phyloP scores from a whole-genome alignment of 1,140 invertebrate genomes.

The Lerema accius region DNA sequence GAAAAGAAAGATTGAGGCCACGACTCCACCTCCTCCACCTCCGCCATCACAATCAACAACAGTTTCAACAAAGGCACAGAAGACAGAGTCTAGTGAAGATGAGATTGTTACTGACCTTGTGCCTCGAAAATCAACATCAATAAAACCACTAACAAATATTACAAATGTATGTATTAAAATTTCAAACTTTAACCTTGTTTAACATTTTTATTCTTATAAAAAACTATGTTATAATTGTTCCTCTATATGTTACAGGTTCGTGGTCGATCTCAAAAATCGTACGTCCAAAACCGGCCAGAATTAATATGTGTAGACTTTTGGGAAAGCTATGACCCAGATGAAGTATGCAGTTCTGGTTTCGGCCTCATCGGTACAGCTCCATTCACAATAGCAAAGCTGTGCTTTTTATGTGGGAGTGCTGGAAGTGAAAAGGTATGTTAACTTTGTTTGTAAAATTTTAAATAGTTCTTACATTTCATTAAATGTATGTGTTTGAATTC shows the following conservation, averaged over 20 bases:
- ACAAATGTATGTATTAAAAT: conserved; percentile 63
- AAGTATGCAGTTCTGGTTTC: conserved; percentile 92
- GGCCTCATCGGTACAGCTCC: conserved; percentile 90
- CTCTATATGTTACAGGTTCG: conserved; percentile 56
- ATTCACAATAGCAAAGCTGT: conserved; percentile 90
- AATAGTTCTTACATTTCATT: no score
- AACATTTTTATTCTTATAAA: conserved; percentile 3
- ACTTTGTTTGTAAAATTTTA: no score
- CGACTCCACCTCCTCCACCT: conserved; percentile 8
- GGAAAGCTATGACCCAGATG: conserved; percentile 94
- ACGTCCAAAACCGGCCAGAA: conserved; percentile 76
- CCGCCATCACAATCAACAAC: conserved; percentile 16
- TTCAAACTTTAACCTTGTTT: neutral
- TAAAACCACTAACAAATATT: conserved; percentile 71
- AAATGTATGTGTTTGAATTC: no score
- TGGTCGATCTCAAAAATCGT: conserved; percentile 74
- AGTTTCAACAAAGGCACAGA: conserved; percentile 46
- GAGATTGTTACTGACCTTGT: conserved; percentile 72
- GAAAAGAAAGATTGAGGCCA: conserved; percentile 67
- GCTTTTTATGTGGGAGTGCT: conserved; percentile 95
- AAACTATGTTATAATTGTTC: conserved; percentile 14
- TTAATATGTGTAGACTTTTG: conserved; percentile 91
- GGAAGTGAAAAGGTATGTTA: conserved; percentile 89
- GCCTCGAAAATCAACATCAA: conserved; percentile 60
- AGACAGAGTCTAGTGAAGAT: conserved; percentile 74